Evolutionary conservation across 2,113 vertebrate species (phyloP), one percentile per base, ranked within the genome.

Genomic region (Thomomys bottae): DNA sequence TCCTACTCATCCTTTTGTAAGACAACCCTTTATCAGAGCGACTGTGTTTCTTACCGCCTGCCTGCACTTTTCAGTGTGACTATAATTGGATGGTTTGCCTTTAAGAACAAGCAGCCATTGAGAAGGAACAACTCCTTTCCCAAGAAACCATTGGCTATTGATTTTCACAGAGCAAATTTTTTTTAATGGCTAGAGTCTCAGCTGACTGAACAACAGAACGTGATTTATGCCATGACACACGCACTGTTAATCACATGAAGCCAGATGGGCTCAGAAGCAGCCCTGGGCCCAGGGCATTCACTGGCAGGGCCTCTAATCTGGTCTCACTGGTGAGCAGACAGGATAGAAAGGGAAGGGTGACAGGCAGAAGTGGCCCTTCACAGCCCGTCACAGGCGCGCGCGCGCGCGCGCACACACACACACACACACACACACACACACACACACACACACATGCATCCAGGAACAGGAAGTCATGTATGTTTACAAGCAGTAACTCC

Each of bases 221-320:
- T 94, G 84, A 96, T 95, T 94, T 94, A 87, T 87, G 28, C 73
- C 67, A 81, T 45, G 84, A 85, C 95, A 95, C 81, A 59, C 96
- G 91, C 6, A 78, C 92, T 91, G 93, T 94, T 93, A 78, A 76
- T 91, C 87, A 90, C 49, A 78, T 2, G 17, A 2, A 94, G 79
- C 94, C 96, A 97, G 96, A 97, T 95, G 96, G 96, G 94, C 90
- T 88, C 89, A 83, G 82, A 83, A 84, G 67, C 68, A 72, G 84
- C 93, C 89, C 68, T 23, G 73, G 92, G 76, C 96, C 94, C 63
- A 88, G 96, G 92, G 96, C 94, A 93, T 75, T 92, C 88, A 88
- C n/a, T 81, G 75, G 49, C 85, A 71, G 36, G 68, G 90, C 28
- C 76, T 95, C 87, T 94, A 75, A 93, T 89, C 88, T 79, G 61